A percentile compares a stretch with the other conserved stretches of the same genome.
These are phyloP conservation scores for Emmelina monodactyla DNA, from an alignment of 2,888 invertebrate species.

Conservation along the genomic window DNA sequence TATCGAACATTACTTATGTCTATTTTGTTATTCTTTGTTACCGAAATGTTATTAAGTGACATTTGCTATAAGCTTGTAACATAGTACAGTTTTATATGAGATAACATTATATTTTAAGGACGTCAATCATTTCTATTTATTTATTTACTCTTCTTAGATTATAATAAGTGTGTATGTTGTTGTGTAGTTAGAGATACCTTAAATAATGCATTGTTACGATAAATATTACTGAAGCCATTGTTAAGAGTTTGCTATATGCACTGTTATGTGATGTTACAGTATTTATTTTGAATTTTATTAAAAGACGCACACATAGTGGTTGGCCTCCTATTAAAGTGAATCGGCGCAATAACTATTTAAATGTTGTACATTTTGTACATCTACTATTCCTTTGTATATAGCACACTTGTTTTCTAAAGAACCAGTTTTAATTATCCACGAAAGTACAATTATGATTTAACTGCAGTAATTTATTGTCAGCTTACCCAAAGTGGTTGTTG, in stretches of 20 bases:
- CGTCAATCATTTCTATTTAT: slow-evolving; percentile 29
- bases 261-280: background rate
- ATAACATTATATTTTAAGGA: background rate
- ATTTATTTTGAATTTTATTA: slow-evolving; percentile 4
- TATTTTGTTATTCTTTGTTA: background rate
- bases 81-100: background rate
- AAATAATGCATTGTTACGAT: slow-evolving; percentile 1
- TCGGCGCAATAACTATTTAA: slow-evolving; percentile 40
- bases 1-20: background rate
- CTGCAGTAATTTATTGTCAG: slow-evolving; percentile 33
- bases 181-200: slow-evolving; percentile 25
- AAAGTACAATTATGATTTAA: slow-evolving; percentile 30
- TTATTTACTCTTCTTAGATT: slow-evolving; percentile 25
- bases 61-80: background rate
- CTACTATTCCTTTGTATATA: slow-evolving; percentile 44
- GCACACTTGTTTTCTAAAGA: slow-evolving; percentile 14
- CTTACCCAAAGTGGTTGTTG: slow-evolving; percentile 26
- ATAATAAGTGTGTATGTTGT: slow-evolving; percentile 26
- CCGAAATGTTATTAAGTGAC: background rate
- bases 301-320: background rate
- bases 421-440: slow-evolving; percentile 7
- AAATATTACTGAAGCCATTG: background rate
- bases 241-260: background rate
- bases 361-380: slow-evolving; percentile 32
- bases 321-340: slow-evolving; percentile 28